Evolutionary conservation across 2,888 invertebrate species (phyloP), one percentile per base, ranked within the genome.

Genomic region (Danaus chrysippus): DNA sequence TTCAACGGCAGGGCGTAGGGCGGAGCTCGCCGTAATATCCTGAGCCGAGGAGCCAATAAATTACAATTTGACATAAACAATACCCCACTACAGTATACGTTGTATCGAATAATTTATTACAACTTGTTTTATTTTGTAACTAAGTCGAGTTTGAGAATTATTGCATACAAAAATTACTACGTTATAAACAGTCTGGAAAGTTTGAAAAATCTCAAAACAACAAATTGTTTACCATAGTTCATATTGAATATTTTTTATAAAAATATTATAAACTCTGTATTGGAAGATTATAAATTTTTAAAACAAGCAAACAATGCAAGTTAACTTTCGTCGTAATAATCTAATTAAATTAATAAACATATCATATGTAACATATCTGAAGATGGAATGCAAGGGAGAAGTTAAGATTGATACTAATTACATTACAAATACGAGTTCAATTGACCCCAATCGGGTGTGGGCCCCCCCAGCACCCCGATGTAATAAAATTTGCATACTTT

Each of bases 401-500:
- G 67, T 65, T 63, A 69, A 73, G 67, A 70, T 70, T 69, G 72
- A 70, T 70, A 71, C 70, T 74, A 75, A 75, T 74, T 71, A 71
- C 70, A 73, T 71, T 71, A 74, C 68, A 74, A 72, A 73, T 72
- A 73, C 70, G 68, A 68, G 71, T 73, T 74, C 70, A 74, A 74
- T 72, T 75, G 74, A 74, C 74, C 76, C 73, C 74, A 68, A 72
- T 72, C 75, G 77, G 74, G 75, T 73, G 76, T 66, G 71, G 74
- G n/a, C n/a, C 71, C 72, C 72, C 75, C 73, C 67, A 70, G 73
- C 76, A 73, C 78, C 82, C 86, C 76, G 78, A 84, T 84, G 88
- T 91, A 91, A 91, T 91, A 91, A 91, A 91, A 91, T 91, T 91
- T 91, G 91, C 91, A 91, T 91, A 91, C 91, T 91, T 91, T 91